Evolutionary conservation across 2,888 invertebrate genomes (phyloP).

Genomic region (Pasiphila rectangulata): DNA sequence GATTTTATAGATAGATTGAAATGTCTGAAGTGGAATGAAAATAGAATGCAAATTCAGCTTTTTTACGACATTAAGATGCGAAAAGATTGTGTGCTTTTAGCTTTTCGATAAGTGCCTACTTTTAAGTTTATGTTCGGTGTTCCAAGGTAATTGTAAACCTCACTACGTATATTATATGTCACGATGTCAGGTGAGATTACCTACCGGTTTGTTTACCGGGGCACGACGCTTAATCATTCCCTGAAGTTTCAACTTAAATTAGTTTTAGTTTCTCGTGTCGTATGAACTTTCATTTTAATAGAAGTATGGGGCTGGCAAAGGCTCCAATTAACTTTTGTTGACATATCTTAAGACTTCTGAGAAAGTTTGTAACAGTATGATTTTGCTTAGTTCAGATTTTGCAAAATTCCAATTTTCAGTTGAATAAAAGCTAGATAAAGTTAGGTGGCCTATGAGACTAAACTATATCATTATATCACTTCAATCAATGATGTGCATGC

Average conservation of each 20-base stretch:
- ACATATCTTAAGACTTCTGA: neutral
- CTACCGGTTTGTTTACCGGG: conserved; percentile 33
- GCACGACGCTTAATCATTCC: conserved; percentile 42
- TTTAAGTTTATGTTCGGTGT: neutral
- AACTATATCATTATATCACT: too few species aligned
- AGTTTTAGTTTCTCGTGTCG: conserved; percentile 45
- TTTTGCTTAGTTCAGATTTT: too few species aligned
- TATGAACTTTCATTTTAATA: conserved; percentile 28
- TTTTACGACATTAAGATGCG: neutral
- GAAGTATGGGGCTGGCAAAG: neutral
- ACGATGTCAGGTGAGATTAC: conserved; percentile 24
- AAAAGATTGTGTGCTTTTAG: neutral
- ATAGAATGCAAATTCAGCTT: conserved; percentile 13
- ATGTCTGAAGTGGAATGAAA: conserved; percentile 8
- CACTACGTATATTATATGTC: conserved; percentile 15
- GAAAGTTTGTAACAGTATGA: too few species aligned
- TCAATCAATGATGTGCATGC: too few species aligned
- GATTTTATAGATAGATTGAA: conserved; percentile 30
- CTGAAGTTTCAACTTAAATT: conserved; percentile 50
- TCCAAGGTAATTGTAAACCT: too few species aligned
- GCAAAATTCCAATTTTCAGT: too few species aligned
- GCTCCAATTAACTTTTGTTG: conserved; percentile 1
- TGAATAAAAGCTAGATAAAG: too few species aligned
- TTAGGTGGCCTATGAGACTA: too few species aligned
- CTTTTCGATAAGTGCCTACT: neutral